Base-by-base conservation (phyloP, 2,888 invertebrate genomes). In the Scaptomyza caliginosa region DNA sequence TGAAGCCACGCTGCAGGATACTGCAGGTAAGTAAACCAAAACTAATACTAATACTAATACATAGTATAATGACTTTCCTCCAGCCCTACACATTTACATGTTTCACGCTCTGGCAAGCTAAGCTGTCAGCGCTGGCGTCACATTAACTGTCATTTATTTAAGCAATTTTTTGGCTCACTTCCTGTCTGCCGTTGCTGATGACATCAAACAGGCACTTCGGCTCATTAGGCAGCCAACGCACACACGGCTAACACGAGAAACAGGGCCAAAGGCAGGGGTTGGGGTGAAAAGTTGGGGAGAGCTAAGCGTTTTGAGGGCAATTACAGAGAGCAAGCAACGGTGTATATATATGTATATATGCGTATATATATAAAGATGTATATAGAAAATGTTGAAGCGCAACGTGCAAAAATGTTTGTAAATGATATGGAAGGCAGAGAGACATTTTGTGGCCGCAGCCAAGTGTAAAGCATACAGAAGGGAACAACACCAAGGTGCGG, bases 1-100 rank as follows among this genome's bases (percentile, higher is more conserved):
- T 94, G 70, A 95, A 96, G 82, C 96, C 96, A 92, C 94, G 97
- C 89, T 97, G 97, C 93, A 95, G 96, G 92, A 96, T 97, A 91
- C 92, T 97, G 90, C 96, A 97, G 95, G 97, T 97, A 92, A 93
- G 93, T 85, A 46, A 32, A 49, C 24, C n/a, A n/a, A n/a, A n/a
- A n/a, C n/a, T n/a, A n/a, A n/a, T n/a, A n/a, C n/a, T n/a, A n/a
- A 28, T 13, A 1, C 10, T 11, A n/a, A n/a, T n/a, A 11, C 11
- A 13, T 24, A 39, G 34, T 38, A 46, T 46, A 49, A 65, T 51
- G 13, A 40, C n/a, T 26, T 43, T 30, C 21, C 45, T 4, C 19
- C 7, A 4, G 0, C 7, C 6, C n/a, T 3, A 3, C 13, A n/a
- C 30, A 5, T n/a, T n/a, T n/a, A n/a, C n/a, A n/a, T n/a, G n/a